These are phyloP conservation scores for Podabrus alpinus DNA, from an alignment of 2,888 invertebrate genomes.

Conservation along the genomic window DNA sequence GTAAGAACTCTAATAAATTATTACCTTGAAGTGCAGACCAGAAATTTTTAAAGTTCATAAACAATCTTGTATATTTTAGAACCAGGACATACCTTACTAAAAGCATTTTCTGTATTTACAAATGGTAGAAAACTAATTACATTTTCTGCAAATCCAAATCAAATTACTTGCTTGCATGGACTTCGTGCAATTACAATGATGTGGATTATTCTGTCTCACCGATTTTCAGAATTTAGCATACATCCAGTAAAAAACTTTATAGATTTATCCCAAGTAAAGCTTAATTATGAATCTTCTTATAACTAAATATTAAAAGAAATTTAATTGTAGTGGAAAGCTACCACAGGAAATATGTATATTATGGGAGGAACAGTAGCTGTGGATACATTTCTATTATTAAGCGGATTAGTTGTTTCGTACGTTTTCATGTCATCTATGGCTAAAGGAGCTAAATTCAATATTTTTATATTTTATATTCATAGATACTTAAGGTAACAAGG, in stretches of 20 bases:
- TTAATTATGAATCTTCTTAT: too few species aligned
- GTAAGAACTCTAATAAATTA: background rate
- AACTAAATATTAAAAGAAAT: background rate
- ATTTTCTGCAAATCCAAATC: slow-evolving; percentile 47
- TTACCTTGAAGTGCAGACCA: background rate
- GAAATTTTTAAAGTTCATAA: background rate
- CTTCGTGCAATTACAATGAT: slow-evolving; percentile 55
- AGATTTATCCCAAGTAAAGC: background rate
- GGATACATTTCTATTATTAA: slow-evolving; percentile 68
- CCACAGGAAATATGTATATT: background rate
- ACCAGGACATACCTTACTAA: background rate
- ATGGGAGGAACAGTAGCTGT: slow-evolving; percentile 59
- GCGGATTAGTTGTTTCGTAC: slow-evolving; percentile 63
- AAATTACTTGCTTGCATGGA: slow-evolving; percentile 51
- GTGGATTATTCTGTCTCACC: slow-evolving; percentile 56
- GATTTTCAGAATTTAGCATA: slow-evolving; percentile 35
- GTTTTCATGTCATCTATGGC: slow-evolving; percentile 18
- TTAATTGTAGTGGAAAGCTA: background rate
- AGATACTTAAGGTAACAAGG: background rate
- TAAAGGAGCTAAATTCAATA: background rate
- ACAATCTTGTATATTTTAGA: background rate
- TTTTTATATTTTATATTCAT: background rate
- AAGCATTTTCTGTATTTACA: slow-evolving; percentile 51
- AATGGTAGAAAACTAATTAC: slow-evolving; percentile 51
- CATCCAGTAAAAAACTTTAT: slow-evolving; percentile 13